Evolutionary conservation across 2,113 vertebrate genomes (phyloP), one percentile per base, ranked within the genome.

Genomic region (Atlantisia rogersi): DNA sequence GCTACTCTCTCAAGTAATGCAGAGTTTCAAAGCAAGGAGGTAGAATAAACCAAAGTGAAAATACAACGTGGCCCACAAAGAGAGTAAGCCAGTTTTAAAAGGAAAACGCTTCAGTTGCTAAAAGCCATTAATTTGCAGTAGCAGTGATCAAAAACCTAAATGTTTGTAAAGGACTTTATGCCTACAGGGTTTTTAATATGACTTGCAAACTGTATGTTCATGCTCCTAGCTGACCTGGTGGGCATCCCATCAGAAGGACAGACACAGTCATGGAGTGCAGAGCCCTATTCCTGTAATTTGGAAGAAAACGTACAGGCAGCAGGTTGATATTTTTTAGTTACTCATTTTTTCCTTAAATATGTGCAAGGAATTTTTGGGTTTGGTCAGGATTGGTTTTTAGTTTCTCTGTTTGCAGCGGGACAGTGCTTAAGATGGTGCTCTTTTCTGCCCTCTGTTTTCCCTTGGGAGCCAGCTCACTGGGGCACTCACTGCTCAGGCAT

Each of bases 11-110:
- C 78, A 80, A 95, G 78, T 82, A 59, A 94, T 71, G 56, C 84
- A 65, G 28, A 35, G 46, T 85, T 95, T 93, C 79, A 92, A 74
- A 96, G 59, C 44, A 18, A 86, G 46, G 69, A 56, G 64, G 58
- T 95, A 59, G 60, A 84, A 94, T 88, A 74, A 96, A 82, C 86
- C 62, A 64, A 65, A 94, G 79, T 52, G 48, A 92, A 96, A 94
- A 82, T 32, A 25, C 7, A 29, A 76, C 37, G 78, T 85, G 93
- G 87, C 91, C 90, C 7, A 1, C 77, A 76, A 89, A 95, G 81
- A 90, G 88, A 56, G 48, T 35, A 48, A 94, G 50, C n/a, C 40
- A 11, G 42, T 88, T 84, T 48, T 67, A 25, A 91, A 81, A 94
- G 62, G 74, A 82, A 92, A 93, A 44, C 9, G 93, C 94, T 89